Evolutionary conservation across 2,113 vertebrate genomes (phyloP).

Genomic region (Candoia aspera): DNA sequence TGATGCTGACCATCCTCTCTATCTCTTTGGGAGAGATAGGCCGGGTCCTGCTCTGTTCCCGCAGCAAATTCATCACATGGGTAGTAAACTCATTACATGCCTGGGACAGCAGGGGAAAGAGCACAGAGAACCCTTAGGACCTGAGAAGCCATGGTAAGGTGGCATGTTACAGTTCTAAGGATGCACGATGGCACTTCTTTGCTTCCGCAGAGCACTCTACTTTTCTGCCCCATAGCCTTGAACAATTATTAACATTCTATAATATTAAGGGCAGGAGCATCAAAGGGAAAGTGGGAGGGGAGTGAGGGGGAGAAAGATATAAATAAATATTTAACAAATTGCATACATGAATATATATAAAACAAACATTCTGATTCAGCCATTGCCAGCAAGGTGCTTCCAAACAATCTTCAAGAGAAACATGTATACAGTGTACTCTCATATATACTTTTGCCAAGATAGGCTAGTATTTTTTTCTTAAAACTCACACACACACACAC

Average conservation of each 20-base stretch:
- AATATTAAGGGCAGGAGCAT: neutral
- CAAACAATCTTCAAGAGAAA: neutral
- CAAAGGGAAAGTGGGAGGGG: neutral
- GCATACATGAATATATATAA: neutral
- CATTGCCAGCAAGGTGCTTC: neutral
- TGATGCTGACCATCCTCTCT: conserved; percentile 97
- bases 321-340: neutral
- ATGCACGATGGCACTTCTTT: neutral
- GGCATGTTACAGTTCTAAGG: neutral
- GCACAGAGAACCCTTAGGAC: conserved; percentile 52
- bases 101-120: conserved; percentile 69
- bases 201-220: neutral
- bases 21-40: conserved; percentile 99
- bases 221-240: neutral
- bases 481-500: neutral
- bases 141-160: neutral
- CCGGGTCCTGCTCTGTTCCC: conserved; percentile 94
- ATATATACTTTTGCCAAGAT: neutral
- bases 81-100: conserved; percentile 98
- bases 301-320: neutral
- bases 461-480: neutral
- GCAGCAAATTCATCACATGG: conserved; percentile 97
- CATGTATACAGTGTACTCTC: neutral
- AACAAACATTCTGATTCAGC: neutral
- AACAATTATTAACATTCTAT: neutral